phyloP scores from a whole-genome alignment of 2,888 invertebrate genomes.

The Petrolisthes manimaculis region DNA sequence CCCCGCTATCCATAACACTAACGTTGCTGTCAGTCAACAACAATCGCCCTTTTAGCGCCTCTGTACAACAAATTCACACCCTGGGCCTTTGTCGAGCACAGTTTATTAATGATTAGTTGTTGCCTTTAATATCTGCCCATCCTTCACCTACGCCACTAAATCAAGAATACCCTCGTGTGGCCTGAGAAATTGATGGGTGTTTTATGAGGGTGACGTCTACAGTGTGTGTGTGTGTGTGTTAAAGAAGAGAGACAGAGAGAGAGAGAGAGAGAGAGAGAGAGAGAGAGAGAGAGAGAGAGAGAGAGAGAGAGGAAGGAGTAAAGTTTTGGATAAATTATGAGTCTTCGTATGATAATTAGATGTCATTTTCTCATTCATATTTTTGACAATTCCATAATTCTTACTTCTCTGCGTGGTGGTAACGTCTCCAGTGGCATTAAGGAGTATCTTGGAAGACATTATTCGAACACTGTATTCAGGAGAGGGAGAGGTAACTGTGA shows the following conservation, averaged over 20 bases:
- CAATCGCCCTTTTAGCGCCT: constrained; percentile 7
- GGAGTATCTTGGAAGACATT: too few species aligned
- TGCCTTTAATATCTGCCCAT: constrained; percentile 1
- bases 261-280: too few species aligned
- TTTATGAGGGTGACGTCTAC: constrained; percentile 7
- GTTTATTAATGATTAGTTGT: constrained; percentile 6
- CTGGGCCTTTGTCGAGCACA: constrained; percentile 8
- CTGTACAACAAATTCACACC: constrained; percentile 14
- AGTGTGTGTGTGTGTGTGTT: constrained; percentile 10
- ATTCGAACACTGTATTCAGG: too few species aligned
- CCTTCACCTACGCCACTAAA: neutral
- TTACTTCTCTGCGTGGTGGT: too few species aligned
- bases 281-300: neutral
- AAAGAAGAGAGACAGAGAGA: neutral
- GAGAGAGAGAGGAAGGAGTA: neutral
- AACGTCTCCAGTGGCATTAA: too few species aligned
- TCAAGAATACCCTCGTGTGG: neutral
- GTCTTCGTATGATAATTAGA: too few species aligned
- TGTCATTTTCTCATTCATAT: too few species aligned
- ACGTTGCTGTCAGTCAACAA: constrained; percentile 8
- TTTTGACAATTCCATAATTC: too few species aligned
- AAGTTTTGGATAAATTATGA: too few species aligned
- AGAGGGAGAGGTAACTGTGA: too few species aligned
- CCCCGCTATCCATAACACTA: constrained; percentile 7
- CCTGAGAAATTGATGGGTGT: neutral